Evolutionary conservation across 2,113 vertebrate genomes (phyloP).

Genomic region (Polyodon spathula): DNA sequence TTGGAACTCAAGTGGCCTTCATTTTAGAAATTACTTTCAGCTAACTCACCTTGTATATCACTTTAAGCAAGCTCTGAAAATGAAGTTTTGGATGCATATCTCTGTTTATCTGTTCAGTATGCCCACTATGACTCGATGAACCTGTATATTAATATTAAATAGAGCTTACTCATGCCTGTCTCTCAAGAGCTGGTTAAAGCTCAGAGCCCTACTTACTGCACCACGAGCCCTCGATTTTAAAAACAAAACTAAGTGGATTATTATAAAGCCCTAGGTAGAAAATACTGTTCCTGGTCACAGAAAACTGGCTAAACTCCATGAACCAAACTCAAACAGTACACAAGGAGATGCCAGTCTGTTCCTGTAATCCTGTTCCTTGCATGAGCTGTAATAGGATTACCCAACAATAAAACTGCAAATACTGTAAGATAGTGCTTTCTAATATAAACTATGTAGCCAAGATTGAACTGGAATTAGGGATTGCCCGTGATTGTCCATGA

Average conservation of each 20-base stretch:
- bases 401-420: conserved; percentile 1
- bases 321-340: not conserved
- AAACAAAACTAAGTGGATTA: too few relatives aligned
- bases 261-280: too few relatives aligned
- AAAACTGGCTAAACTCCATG: not conserved
- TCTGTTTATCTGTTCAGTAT: too few relatives aligned
- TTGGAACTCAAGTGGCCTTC: not conserved
- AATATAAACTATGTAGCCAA: too few relatives aligned
- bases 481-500: too few relatives aligned
- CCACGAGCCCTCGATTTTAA: too few relatives aligned
- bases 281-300: not conserved
- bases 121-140: not conserved
- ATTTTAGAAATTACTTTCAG: not conserved
- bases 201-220: too few relatives aligned
- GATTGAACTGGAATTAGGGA: too few relatives aligned
- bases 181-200: not conserved
- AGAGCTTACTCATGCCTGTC: not conserved
- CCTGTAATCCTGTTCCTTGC: not conserved
- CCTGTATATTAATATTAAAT: not conserved
- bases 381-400: not conserved
- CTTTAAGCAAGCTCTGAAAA: not conserved
- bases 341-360: not conserved
- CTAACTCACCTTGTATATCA: not conserved
- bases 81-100: not conserved
- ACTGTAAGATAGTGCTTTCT: too few relatives aligned